Evolutionary conservation across 2,113 vertebrate species (phyloP).

Genomic region (Pedetes capensis): DNA sequence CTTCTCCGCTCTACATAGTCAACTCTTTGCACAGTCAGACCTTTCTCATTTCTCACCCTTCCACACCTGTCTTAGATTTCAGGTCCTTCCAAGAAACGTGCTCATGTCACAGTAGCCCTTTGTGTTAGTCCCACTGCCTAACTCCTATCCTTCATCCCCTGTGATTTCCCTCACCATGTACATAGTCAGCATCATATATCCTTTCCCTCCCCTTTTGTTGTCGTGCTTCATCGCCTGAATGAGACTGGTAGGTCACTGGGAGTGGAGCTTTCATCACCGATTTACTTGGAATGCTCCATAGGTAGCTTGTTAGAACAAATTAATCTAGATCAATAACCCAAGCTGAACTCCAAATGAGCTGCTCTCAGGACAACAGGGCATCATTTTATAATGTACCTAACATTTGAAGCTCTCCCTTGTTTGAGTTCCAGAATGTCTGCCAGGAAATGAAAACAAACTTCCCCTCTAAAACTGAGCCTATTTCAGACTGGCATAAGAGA

Average conservation of each 20-base stretch:
- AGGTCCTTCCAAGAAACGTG: background rate
- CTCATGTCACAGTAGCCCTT: background rate
- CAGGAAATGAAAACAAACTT: slow-evolving; percentile 36
- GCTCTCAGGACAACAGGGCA: background rate
- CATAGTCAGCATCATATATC: background rate
- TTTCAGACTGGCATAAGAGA: slow-evolving; percentile 46
- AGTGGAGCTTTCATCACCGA: background rate
- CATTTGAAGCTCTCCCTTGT: slow-evolving; percentile 7
- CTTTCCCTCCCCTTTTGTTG: background rate
- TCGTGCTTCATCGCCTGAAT: background rate
- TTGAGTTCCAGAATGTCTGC: slow-evolving; percentile 39
- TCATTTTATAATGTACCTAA: slow-evolving; percentile 25
- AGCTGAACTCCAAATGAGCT: background rate
- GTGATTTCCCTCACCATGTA: background rate
- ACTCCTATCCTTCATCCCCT: background rate
- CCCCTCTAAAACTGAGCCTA: background rate
- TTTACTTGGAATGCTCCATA: slow-evolving; percentile 17
- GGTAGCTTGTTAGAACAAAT: slow-evolving; percentile 6
- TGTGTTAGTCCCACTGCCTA: background rate
- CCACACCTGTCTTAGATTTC: background rate
- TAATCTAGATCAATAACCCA: slow-evolving; percentile 38
- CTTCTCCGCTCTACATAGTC: background rate
- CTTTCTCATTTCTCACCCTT: background rate
- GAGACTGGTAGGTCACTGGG: slow-evolving; percentile 23
- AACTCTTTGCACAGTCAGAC: background rate